A percentile compares a stretch with the other conserved stretches of the same genome.
These are phyloP conservation scores for Nomada flava DNA, from an alignment of 2,888 invertebrate species.

Conservation along the genomic window DNA sequence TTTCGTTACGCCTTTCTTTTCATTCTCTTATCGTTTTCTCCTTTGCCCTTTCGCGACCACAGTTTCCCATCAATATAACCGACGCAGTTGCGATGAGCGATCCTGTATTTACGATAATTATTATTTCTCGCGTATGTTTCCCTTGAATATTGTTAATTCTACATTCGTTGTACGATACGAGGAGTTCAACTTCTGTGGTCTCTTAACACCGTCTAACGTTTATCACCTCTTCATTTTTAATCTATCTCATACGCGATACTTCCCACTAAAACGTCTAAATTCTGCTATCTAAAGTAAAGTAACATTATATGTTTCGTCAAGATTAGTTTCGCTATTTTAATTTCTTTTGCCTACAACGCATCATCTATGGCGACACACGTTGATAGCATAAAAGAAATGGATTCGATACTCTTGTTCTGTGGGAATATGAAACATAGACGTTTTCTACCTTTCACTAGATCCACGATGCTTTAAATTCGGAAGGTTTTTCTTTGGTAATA, in stretches of 20 bases:
- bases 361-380: background rate
- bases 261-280: too few species aligned
- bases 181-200: constrained; percentile 30
- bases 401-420: constrained; percentile 9
- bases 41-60: background rate
- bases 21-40: too few species aligned
- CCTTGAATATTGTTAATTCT: constrained; percentile 47
- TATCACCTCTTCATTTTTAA: background rate
- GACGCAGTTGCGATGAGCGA: constrained; percentile 14
- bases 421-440: constrained; percentile 17
- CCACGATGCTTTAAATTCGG: background rate
- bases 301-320: background rate
- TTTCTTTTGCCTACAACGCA: background rate
- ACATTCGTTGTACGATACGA: constrained; percentile 60
- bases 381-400: background rate
- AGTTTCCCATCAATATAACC: background rate
- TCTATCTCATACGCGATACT: background rate
- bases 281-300: background rate
- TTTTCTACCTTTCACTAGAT: background rate
- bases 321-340: background rate
- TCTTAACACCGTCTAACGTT: background rate
- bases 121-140: constrained; percentile 42
- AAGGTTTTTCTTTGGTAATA: background rate
- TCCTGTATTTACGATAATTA: constrained; percentile 18
- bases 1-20: background rate